Evolutionary conservation across 2,797 vertebrate species (phyloP).

Genomic region (Macroramphosus scolopax): DNA sequence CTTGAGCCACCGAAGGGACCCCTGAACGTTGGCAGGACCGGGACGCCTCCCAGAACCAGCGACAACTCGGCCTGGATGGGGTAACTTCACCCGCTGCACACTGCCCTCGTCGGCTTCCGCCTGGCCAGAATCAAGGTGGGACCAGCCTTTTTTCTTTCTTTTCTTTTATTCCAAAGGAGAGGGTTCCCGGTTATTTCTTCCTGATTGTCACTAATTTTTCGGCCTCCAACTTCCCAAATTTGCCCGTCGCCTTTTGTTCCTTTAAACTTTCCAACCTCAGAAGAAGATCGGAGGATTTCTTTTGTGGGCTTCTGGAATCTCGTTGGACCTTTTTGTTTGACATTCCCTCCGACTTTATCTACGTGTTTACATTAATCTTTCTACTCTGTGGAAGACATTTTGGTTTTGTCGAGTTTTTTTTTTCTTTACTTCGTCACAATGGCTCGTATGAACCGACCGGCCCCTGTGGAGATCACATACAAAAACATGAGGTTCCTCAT

Average conservation of each 20-base stretch:
- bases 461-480: constrained; percentile 99
- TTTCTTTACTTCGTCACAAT: constrained; percentile 73
- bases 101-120: constrained; percentile 93
- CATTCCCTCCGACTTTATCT: constrained; percentile 61
- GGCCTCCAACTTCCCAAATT: constrained; percentile 25
- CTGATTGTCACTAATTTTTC: constrained; percentile 40
- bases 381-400: constrained; percentile 57
- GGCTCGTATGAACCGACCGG: constrained; percentile 99
- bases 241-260: constrained; percentile 10
- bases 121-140: constrained; percentile 80
- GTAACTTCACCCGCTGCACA: constrained; percentile 92
- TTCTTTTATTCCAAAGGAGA: constrained; percentile 54
- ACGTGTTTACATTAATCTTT: constrained; percentile 56
- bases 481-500: constrained; percentile 99
- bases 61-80: constrained; percentile 93
- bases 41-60: constrained; percentile 86
- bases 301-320: constrained; percentile 41
- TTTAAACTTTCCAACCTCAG: constrained; percentile 41
- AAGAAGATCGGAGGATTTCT: constrained; percentile 40
- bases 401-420: too few species aligned
- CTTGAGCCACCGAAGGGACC: constrained; percentile 72
- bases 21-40: constrained; percentile 81
- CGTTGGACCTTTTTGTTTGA: constrained; percentile 58
- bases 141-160: constrained; percentile 80
- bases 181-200: constrained; percentile 44